A percentile compares a stretch with the other conserved stretches of the same genome.
Evolutionary conservation across 1,140 invertebrate species (phyloP).

Genomic region (Hirudo medicinalis): DNA sequence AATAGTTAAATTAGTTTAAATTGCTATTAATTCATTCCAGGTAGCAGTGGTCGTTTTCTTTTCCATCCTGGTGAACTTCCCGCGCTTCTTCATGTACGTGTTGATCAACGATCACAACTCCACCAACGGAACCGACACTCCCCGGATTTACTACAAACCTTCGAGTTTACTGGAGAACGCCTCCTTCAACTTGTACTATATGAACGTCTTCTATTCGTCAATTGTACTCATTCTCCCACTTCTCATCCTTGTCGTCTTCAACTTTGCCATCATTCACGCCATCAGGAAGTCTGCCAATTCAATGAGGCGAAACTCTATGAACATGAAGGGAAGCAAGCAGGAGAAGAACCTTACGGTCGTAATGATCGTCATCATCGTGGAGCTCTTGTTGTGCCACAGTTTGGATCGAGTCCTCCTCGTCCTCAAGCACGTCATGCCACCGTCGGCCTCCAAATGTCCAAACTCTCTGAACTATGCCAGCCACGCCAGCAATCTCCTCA

Average conservation of each 20-base stretch:
- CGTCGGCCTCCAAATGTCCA: background rate
- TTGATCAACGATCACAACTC: background rate
- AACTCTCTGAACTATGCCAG: slow-evolving; percentile 5
- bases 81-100: slow-evolving; percentile 19
- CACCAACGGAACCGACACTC: background rate
- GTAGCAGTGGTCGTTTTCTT: slow-evolving; percentile 16
- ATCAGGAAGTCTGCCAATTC: background rate
- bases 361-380: slow-evolving; percentile 22
- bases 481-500: slow-evolving; percentile 18
- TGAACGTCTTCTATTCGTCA: slow-evolving; percentile 20
- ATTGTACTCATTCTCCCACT: slow-evolving; percentile 20
- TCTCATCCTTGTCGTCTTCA: slow-evolving; percentile 18
- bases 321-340: background rate
- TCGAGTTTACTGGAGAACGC: slow-evolving; percentile 11
- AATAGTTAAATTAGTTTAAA: too few species aligned
- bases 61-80: slow-evolving; percentile 17
- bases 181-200: slow-evolving; percentile 17
- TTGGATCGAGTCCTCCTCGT: slow-evolving; percentile 18
- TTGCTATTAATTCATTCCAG: background rate
- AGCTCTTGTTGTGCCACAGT: slow-evolving; percentile 15
- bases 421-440: background rate
- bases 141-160: background rate
- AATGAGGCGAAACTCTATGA: slow-evolving; percentile 9
- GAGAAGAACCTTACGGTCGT: slow-evolving; percentile 21
- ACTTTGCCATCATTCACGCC: slow-evolving; percentile 14